Evolutionary conservation across 1,140 invertebrate species (phyloP).

Genomic region (Heterodera schachtii): DNA sequence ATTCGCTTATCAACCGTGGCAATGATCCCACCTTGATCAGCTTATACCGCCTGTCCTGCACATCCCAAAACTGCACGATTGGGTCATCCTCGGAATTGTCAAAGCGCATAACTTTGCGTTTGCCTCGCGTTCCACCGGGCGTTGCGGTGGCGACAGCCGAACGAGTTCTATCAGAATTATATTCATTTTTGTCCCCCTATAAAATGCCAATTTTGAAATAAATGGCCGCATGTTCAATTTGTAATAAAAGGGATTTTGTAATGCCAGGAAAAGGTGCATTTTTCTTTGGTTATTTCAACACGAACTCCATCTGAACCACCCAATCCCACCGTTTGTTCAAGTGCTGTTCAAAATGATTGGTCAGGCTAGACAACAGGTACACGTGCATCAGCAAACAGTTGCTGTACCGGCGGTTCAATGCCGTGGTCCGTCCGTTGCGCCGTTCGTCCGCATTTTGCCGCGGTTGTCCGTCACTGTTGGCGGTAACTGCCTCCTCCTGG

Average conservation of each 20-base stretch:
- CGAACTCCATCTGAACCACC: no score
- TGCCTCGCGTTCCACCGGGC: neutral
- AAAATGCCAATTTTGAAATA: no score
- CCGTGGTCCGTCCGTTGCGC: neutral
- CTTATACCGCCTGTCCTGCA: conserved; percentile 10
- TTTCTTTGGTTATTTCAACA: no score
- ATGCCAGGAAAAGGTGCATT: no score
- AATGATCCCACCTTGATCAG: conserved; percentile 9
- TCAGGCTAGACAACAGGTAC: conserved; percentile 32
- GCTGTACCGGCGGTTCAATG: conserved; percentile 20
- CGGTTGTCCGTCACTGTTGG: neutral
- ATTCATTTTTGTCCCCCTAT: no score
- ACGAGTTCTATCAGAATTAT: neutral
- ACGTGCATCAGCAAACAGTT: conserved; percentile 39
- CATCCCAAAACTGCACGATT: conserved; percentile 29
- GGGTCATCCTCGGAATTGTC: neutral
- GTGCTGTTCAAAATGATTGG: conserved; percentile 32
- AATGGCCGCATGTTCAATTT: no score
- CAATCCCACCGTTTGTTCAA: conserved; percentile 34
- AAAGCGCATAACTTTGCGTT: neutral
- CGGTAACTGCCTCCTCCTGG: neutral
- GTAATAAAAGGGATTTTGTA: no score
- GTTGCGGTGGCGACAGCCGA: neutral
- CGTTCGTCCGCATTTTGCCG: neutral
- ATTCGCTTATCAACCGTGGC: no score